Evolutionary conservation across 2,113 vertebrate species (phyloP), one percentile per base, ranked within the genome.

Genomic region (Channa maculata): DNA sequence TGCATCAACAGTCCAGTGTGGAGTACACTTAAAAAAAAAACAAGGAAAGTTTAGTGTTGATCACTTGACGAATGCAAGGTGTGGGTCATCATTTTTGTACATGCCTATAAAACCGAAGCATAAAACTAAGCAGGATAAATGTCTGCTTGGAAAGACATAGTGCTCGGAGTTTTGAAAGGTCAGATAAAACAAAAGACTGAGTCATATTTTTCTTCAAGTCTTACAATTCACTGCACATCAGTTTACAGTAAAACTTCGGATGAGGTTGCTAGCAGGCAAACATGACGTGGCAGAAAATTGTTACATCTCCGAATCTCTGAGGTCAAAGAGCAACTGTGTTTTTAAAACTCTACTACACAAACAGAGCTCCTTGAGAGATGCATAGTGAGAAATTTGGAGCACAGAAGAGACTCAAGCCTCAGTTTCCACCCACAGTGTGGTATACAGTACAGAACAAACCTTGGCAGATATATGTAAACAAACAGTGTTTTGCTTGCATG

Each of bases 81-180:
- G 24, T 24, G 24, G 24, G 24, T 24, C 24, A 24, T 24, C 24
- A 24, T 24, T 24, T 24, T 1, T 24, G 24, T 24, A 24, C 24
- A 24, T 24, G 24, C 24, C 24, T 24, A 24, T 24, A 24, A 24
- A 24, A 24, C 24, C 24, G 24, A 24, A 24, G 24, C 24, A 24
- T 24, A 24, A 24, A 24, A 24, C 24, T 24, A 24, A 24, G 24
- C 24, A 24, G 24, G 24, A 24, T 24, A 24, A 24, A 24, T 24
- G 24, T 24, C 24, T 24, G 24, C 24, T 24, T 24, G 24, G 1
- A 24, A 24, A 24, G 24, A 24, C 24, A 24, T 24, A 24, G 24
- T 24, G 24, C 24, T 24, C 24, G 39, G 53, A 57, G 65, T 39
- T 34, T 8, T 39, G 13, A 60, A 67, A 78, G 75, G 39, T 57